Percentiles rank a stretch among this genome's conserved stretches.
These are phyloP conservation scores for Adelosebastes latens DNA, from an alignment of 2,797 vertebrate genomes.

Conservation along the genomic window DNA sequence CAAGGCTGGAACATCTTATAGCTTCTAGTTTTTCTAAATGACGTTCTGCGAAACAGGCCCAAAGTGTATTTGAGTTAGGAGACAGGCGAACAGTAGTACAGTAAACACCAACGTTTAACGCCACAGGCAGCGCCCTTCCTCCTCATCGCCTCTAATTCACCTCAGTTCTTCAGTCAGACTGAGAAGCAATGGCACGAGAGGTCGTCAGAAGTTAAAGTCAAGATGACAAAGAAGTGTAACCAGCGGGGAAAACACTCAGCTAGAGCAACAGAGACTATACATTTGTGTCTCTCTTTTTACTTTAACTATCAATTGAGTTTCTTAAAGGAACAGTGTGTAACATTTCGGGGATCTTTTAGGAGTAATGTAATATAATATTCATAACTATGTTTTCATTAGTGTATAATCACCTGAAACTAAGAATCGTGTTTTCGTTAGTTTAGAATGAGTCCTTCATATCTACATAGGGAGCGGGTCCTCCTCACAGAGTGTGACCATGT, in stretches of 20 bases:
- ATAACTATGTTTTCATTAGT: not conserved
- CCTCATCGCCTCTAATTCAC: not conserved
- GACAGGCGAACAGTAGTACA: not conserved
- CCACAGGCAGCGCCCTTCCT: constrained; percentile 2
- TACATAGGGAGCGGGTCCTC: too few relatives aligned
- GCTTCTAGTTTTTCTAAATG: not conserved
- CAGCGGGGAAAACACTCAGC: not conserved
- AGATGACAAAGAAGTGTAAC: not conserved
- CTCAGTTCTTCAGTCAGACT: constrained; percentile 9
- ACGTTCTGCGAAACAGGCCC: constrained; percentile 1
- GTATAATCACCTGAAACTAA: not conserved
- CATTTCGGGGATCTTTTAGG: not conserved
- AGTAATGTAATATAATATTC: not conserved
- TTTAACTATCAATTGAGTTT: not conserved
- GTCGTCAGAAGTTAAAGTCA: constrained; percentile 11
- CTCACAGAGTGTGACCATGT: too few relatives aligned
- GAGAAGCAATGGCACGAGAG: not conserved
- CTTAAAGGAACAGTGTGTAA: not conserved
- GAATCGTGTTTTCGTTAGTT: not conserved
- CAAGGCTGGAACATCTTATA: not conserved
- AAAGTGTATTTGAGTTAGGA: not conserved
- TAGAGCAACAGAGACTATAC: not conserved
- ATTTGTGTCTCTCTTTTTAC: not conserved
- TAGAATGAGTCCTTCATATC: too few relatives aligned
- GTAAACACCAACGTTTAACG: constrained; percentile 5